Conservation (phyloP, 2,113 vertebrate species). For the Mungos mungo region DNA sequence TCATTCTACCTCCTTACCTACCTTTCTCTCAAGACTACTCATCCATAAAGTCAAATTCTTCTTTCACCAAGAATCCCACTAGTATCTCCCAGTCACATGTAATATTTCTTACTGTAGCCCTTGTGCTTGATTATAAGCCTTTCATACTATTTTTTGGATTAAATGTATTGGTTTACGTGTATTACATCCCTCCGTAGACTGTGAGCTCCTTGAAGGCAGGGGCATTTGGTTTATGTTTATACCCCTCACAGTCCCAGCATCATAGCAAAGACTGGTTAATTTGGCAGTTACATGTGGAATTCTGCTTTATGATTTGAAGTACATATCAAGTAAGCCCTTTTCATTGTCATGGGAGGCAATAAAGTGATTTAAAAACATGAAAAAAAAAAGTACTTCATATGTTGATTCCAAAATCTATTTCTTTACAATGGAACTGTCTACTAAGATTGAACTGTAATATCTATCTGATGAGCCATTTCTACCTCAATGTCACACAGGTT, state of each 20-base stretch:
- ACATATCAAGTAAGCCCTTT: neutral
- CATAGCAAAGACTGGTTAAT: neutral
- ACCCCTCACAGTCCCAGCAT: neutral
- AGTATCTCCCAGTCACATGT: neutral
- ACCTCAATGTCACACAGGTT: neutral
- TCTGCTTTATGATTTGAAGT: neutral
- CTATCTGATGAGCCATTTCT: neutral
- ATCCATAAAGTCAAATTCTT: neutral
- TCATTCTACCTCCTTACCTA: neutral
- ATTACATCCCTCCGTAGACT: neutral
- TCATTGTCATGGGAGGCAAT: neutral
- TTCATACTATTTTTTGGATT: neutral
- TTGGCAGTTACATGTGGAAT: neutral
- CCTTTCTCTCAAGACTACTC: neutral
- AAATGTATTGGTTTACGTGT: neutral
- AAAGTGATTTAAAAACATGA: neutral
- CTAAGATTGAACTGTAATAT: neutral
- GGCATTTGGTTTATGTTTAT: neutral
- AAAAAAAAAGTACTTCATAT: neutral
- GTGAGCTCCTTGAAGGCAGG: neutral
- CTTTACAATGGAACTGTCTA: neutral
- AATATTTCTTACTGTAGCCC: neutral
- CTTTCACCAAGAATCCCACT: neutral
- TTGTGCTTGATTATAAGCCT: neutral
- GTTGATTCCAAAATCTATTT: neutral